These are phyloP conservation scores for Babylonia areolata DNA, from an alignment of 1,140 invertebrate genomes.

Conservation along the genomic window DNA sequence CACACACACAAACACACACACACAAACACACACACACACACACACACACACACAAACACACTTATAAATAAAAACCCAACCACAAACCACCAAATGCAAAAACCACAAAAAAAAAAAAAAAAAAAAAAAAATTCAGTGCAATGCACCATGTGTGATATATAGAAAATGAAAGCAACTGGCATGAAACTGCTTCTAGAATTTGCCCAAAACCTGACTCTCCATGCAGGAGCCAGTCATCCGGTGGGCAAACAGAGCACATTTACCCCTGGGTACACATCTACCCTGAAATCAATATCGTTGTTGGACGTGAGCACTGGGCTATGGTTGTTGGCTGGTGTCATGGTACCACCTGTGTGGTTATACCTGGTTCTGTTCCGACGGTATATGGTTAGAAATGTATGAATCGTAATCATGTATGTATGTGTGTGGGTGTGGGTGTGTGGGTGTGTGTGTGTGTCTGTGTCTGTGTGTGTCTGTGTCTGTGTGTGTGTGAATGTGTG, in stretches of 20 bases:
- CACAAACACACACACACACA: too few relatives aligned
- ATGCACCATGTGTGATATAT: too few relatives aligned
- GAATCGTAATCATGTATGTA: not conserved
- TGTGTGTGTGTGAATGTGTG: not conserved
- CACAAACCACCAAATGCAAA: too few relatives aligned
- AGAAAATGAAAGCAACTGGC: too few relatives aligned
- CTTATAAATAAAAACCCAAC: too few relatives aligned
- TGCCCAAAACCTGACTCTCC: too few relatives aligned
- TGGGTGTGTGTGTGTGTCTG: not conserved
- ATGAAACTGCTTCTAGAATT: too few relatives aligned
- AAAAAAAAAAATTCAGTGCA: too few relatives aligned
- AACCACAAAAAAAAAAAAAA: too few relatives aligned
- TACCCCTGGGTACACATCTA: not conserved
- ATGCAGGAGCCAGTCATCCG: too few relatives aligned
- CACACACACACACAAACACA: too few relatives aligned
- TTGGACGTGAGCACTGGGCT: not conserved
- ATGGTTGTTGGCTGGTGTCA: not conserved
- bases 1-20: too few relatives aligned
- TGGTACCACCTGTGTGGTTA: not conserved
- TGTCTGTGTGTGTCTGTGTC: not conserved
- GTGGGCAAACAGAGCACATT: not conserved
- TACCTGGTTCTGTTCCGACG: not conserved
- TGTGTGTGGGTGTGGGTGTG: not conserved
- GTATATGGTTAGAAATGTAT: not conserved
- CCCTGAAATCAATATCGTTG: not conserved